Percentiles rank a stretch among this genome's conserved stretches.
Conservation (phyloP, 1,140 invertebrate genomes). For the Drosophila lini region DNA sequence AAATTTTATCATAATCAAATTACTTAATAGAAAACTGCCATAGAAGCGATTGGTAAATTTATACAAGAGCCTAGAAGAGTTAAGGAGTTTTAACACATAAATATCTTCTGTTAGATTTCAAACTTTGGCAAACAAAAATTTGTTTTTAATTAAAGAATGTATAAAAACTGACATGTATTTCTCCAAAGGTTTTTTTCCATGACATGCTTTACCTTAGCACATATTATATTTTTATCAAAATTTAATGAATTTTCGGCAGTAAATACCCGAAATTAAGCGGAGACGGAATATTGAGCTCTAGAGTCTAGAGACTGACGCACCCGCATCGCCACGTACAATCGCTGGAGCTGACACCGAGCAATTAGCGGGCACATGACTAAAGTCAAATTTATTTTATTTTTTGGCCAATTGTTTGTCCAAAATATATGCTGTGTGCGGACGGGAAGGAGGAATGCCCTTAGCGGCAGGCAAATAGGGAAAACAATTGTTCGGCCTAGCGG, state of each 20-base stretch:
- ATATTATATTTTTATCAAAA: background rate
- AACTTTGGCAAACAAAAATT: background rate
- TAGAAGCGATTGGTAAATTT: too few relatives aligned
- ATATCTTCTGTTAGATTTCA: too few relatives aligned
- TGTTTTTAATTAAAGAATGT: background rate
- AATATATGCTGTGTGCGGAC: slow-evolving; percentile 31
- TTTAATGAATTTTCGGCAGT: slow-evolving; percentile 3
- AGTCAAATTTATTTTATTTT: slow-evolving; percentile 44
- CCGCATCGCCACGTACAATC: slow-evolving; percentile 72
- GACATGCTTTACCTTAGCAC: background rate
- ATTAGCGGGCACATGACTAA: slow-evolving; percentile 61
- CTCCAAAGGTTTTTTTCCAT: background rate
- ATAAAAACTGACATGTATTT: background rate
- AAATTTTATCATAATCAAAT: too few relatives aligned
- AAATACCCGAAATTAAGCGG: slow-evolving; percentile 30
- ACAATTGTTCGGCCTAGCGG: slow-evolving; percentile 45
- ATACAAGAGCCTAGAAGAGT: too few relatives aligned
- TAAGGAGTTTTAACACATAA: too few relatives aligned
- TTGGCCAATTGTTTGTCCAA: slow-evolving; percentile 56
- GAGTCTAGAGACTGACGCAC: slow-evolving; percentile 28
- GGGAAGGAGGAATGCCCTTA: slow-evolving; percentile 45
- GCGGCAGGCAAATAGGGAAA: slow-evolving; percentile 33
- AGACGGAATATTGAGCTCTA: slow-evolving; percentile 13
- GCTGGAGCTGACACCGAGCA: slow-evolving; percentile 56
- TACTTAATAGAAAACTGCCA: too few relatives aligned